A percentile compares a stretch with the other conserved stretches of the same genome.
Conservation (phyloP, 1,140 invertebrate genomes). For the Monochamus saltuarius region DNA sequence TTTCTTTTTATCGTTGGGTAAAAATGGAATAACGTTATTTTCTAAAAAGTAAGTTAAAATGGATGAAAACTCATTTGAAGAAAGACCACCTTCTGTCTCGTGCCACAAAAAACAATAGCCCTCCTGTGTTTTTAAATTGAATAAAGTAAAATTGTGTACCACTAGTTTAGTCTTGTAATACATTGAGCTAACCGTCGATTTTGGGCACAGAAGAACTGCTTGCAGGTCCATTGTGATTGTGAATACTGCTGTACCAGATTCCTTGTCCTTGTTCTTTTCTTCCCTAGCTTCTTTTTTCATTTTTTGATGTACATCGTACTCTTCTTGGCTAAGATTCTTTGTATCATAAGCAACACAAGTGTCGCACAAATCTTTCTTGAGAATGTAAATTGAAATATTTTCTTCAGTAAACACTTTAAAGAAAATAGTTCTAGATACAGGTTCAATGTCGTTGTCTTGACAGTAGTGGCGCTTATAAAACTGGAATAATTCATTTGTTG, state of each 20-base stretch:
- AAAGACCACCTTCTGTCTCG: slow-evolving; percentile 43
- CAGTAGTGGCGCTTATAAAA: background rate
- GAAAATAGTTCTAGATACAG: slow-evolving; percentile 5
- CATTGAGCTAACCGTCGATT: slow-evolving; percentile 12
- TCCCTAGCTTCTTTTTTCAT: slow-evolving; percentile 21
- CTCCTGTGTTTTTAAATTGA: slow-evolving; percentile 37
- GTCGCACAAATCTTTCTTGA: slow-evolving; percentile 29
- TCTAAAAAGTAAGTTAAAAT: slow-evolving; percentile 18
- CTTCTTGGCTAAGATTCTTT: slow-evolving; percentile 12
- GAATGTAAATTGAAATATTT: slow-evolving; percentile 16
- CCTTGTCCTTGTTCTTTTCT: slow-evolving; percentile 20
- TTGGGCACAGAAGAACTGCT: slow-evolving; percentile 19
- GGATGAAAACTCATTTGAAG: slow-evolving; percentile 39
- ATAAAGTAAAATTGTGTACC: slow-evolving; percentile 42
- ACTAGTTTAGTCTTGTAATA: slow-evolving; percentile 25
- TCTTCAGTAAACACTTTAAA: slow-evolving; percentile 4
- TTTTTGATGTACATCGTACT: slow-evolving; percentile 12
- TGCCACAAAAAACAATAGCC: slow-evolving; percentile 44
- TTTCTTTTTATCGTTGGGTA: too few relatives aligned
- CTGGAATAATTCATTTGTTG: slow-evolving; percentile 2
- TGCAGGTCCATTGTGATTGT: slow-evolving; percentile 25
- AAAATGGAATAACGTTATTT: too few relatives aligned
- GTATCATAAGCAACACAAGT: slow-evolving; percentile 17
- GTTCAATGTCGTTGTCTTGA: background rate
- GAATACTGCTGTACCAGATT: slow-evolving; percentile 1